Conservation (phyloP, 2,888 invertebrate genomes). For the Drosophila pseudotakahashii region DNA sequence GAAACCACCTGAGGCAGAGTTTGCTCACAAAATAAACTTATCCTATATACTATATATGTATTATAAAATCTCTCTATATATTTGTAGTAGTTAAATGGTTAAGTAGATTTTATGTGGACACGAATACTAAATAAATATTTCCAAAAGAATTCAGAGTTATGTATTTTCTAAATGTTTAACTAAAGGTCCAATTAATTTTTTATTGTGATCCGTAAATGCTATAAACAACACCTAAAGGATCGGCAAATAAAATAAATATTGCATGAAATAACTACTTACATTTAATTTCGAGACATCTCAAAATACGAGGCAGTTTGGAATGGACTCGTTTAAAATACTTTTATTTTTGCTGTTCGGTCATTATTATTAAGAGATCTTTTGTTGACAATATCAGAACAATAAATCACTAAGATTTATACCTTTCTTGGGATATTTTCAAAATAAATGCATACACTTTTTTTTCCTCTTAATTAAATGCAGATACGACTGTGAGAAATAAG, state of each 20-base stretch:
- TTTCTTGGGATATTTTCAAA: not conserved
- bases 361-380: not conserved
- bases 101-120: conserved; percentile 45
- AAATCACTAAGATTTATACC: conserved; percentile 3
- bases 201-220: not conserved
- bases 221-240: not conserved
- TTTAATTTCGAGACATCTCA: no score
- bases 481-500: not conserved
- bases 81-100: conserved; percentile 42
- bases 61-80: conserved; percentile 33
- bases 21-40: conserved; percentile 32
- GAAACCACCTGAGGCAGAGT: conserved; percentile 38
- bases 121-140: conserved; percentile 37
- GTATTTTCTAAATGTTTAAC: conserved; percentile 11
- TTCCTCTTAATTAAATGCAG: conserved; percentile 19
- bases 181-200: conserved; percentile 2
- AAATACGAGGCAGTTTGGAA: no score
- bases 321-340: not conserved
- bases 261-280: not conserved
- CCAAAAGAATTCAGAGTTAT: conserved; percentile 15
- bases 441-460: conserved; percentile 25
- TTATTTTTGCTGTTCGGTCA: not conserved
- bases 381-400: not conserved
- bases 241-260: not conserved
- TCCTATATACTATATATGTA: conserved; percentile 30